A percentile compares a stretch with the other conserved stretches of the same genome.
Evolutionary conservation across 2,797 vertebrate species (phyloP).

Genomic region (Clarias pachynema): DNA sequence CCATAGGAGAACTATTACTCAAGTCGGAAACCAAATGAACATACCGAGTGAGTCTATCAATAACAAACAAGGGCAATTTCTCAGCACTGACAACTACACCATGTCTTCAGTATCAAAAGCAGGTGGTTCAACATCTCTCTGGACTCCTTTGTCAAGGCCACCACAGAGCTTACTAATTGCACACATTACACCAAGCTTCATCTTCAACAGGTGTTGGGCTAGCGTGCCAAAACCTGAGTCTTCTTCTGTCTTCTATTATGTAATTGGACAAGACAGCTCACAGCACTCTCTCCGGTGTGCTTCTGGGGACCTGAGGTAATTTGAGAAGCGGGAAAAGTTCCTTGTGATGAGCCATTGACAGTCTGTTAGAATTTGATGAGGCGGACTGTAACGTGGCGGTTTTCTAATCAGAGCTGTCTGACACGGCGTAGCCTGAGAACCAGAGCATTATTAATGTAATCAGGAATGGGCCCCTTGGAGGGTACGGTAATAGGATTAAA

Average conservation of each 20-base stretch:
- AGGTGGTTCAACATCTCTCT: conserved; percentile 1
- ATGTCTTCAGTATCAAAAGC: not conserved
- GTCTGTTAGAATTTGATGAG: conserved; percentile 43
- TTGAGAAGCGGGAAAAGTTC: conserved; percentile 40
- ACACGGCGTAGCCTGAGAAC: not conserved
- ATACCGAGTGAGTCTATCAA: not conserved
- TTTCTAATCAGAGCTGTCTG: conserved; percentile 41
- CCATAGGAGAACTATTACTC: not conserved
- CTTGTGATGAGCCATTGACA: conserved; percentile 32
- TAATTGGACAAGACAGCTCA: conserved; percentile 36
- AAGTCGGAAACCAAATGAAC: not conserved
- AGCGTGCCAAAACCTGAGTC: not conserved
- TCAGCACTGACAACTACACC: not conserved
- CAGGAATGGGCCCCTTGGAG: conserved; percentile 34
- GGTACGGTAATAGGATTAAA: conserved; percentile 47
- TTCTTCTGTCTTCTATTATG: not conserved
- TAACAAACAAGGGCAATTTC: not conserved
- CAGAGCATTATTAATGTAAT: conserved; percentile 48
- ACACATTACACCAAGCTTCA: conserved; percentile 33
- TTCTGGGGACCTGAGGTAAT: conserved; percentile 14
- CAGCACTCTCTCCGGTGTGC: not conserved
- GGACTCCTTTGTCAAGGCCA: conserved; percentile 7
- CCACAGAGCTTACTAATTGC: conserved; percentile 17
- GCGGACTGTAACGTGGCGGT: not conserved
- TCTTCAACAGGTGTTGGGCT: conserved; percentile 26